These are phyloP conservation scores for Pogonus chalceus DNA, from an alignment of 1,140 invertebrate genomes.

Conservation along the genomic window DNA sequence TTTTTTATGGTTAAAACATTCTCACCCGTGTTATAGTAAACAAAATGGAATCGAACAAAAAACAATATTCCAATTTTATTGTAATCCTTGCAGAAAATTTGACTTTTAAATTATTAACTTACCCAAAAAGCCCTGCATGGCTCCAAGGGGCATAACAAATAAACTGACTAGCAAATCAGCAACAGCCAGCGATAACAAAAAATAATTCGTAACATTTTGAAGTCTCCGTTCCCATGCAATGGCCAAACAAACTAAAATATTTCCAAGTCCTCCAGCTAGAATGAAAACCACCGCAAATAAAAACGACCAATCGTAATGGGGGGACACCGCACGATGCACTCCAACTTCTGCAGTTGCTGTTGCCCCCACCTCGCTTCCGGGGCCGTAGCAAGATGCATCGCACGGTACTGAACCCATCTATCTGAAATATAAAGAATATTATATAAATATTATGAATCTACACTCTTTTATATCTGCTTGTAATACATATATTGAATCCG, in stretches of 20 bases:
- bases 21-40: too few relatives aligned
- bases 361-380: neutral
- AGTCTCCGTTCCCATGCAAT: constrained; percentile 73
- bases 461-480: too few relatives aligned
- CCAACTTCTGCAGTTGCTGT: neutral
- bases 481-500: too few relatives aligned
- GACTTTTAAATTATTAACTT: too few relatives aligned
- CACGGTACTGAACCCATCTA: neutral
- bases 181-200: constrained; percentile 84
- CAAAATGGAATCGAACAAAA: too few relatives aligned
- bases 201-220: constrained; percentile 91
- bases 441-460: too few relatives aligned
- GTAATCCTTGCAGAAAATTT: too few relatives aligned
- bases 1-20: too few relatives aligned
- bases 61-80: too few relatives aligned
- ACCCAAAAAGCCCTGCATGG: constrained; percentile 77
- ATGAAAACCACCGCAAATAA: constrained; percentile 72
- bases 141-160: constrained; percentile 84
- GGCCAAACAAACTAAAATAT: constrained; percentile 84
- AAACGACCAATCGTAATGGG: constrained; percentile 62
- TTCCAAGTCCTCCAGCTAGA: constrained; percentile 77
- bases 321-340: too few relatives aligned
- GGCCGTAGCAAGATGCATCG: neutral
- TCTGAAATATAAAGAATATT: neutral
- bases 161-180: constrained; percentile 86